Percentiles rank a stretch among this genome's conserved stretches.
Conservation (phyloP, 2,797 vertebrate species). For the Tamandua tetradactyla region DNA sequence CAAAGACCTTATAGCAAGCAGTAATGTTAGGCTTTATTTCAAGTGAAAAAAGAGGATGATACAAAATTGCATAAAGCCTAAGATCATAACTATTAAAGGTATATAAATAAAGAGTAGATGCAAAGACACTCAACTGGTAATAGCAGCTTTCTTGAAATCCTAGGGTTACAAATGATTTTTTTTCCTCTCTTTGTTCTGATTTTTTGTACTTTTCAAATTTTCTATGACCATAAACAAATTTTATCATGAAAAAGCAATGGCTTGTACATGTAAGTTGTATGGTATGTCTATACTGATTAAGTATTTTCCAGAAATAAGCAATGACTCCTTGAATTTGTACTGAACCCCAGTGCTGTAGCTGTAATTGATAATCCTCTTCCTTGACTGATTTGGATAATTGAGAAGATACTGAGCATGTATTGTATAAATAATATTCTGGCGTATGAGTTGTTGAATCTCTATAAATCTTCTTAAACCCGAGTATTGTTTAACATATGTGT, state of each 20-base stretch:
- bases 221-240: not conserved
- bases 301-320: conserved; percentile 12
- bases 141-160: not conserved
- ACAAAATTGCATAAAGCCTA: not conserved
- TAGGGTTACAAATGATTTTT: not conserved
- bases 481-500: not conserved
- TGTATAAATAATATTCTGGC: not conserved
- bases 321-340: not conserved
- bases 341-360: not conserved
- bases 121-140: not conserved
- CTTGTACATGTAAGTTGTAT: not conserved
- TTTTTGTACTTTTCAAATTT: not conserved
- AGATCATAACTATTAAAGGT: not conserved
- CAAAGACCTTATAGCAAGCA: not conserved
- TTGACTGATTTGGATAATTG: conserved; percentile 42
- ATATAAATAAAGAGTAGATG: not conserved
- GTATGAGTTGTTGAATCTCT: not conserved
- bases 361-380: not conserved
- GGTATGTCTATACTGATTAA: not conserved
- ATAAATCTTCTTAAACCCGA: not conserved
- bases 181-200: not conserved
- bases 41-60: not conserved
- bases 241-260: not conserved
- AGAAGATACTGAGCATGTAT: not conserved
- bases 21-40: conserved; percentile 2